phyloP scores from a whole-genome alignment of 2,797 vertebrate genomes.

The Squalus acanthias region DNA sequence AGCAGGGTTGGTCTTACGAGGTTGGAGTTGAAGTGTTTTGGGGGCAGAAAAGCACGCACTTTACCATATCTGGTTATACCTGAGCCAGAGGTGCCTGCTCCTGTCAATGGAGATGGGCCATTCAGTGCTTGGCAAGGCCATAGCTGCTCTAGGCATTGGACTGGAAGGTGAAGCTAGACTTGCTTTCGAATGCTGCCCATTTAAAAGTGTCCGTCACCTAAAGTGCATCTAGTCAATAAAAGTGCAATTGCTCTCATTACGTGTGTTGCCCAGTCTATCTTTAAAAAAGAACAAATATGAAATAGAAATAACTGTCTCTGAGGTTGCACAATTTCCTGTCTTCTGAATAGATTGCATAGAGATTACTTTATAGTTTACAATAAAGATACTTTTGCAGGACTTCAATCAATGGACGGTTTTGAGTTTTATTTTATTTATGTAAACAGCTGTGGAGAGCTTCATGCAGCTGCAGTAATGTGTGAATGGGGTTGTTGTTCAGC shows the following conservation, averaged over 20 bases:
- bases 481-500: neutral
- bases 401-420: neutral
- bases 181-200: neutral
- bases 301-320: neutral
- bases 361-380: neutral
- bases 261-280: neutral
- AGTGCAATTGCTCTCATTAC: neutral
- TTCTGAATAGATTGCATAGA: neutral
- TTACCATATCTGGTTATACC: neutral
- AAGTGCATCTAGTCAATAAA: neutral
- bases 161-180: neutral
- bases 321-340: neutral
- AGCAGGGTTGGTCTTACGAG: neutral
- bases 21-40: neutral
- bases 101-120: neutral
- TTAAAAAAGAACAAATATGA: neutral
- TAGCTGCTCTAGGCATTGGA: neutral
- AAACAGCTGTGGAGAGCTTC: neutral
- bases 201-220: neutral
- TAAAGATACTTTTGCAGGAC: neutral
- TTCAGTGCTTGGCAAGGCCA: neutral
- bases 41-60: neutral
- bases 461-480: too few species aligned
- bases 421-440: neutral
- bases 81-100: neutral